Evolutionary conservation across 2,113 vertebrate genomes (phyloP).

Genomic region (Hypanus sabinus): DNA sequence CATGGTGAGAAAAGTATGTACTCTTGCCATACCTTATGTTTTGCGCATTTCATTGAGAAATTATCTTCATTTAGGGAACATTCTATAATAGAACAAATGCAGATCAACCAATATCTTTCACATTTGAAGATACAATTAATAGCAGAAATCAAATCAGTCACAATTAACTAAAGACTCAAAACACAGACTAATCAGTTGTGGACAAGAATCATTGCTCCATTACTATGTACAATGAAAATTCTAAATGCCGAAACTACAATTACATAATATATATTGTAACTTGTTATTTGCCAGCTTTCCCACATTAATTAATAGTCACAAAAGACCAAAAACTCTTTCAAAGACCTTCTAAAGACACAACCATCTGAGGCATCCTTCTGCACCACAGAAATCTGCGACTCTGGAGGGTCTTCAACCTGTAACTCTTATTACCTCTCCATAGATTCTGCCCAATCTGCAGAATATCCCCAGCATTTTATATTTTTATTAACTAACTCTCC

Average conservation of each 20-base stretch:
- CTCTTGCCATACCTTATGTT: constrained; percentile 15
- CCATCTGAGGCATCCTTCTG: background rate
- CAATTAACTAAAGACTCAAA: constrained; percentile 11
- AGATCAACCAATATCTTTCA: background rate
- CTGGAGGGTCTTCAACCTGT: too few species aligned
- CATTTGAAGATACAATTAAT: background rate
- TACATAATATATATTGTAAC: background rate
- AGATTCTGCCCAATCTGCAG: too few species aligned
- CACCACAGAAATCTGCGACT: background rate
- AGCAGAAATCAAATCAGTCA: background rate
- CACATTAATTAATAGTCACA: background rate
- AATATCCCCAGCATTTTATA: too few species aligned
- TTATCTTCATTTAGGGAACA: constrained; percentile 36
- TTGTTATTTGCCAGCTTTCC: background rate
- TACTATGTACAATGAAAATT: background rate
- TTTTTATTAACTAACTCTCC: too few species aligned
- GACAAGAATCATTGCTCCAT: background rate
- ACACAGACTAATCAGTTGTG: too few species aligned
- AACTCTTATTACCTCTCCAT: too few species aligned
- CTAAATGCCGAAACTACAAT: background rate
- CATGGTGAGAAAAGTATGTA: background rate
- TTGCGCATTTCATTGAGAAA: constrained; percentile 35
- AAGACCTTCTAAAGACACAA: background rate
- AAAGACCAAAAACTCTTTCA: background rate
- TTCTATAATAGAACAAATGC: background rate